Percentiles rank a stretch among this genome's conserved stretches.
phyloP scores from a whole-genome alignment of 2,113 vertebrate genomes.

The Rhynchopsitta pachyrhyncha region DNA sequence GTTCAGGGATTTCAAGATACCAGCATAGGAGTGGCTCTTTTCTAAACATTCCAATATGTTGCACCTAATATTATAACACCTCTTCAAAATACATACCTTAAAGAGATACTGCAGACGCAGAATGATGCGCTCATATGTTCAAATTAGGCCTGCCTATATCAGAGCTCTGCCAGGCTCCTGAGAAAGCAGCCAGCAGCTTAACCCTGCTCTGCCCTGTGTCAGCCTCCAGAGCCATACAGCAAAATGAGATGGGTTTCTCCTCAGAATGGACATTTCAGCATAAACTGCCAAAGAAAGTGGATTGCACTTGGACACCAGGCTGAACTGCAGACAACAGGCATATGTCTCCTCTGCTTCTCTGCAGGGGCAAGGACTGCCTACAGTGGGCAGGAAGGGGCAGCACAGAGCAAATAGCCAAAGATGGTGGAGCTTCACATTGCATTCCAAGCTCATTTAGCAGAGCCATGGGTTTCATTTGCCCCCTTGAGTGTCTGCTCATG shows the following conservation, averaged over 20 bases:
- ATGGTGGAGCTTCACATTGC: fast-evolving
- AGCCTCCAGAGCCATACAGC: not conserved
- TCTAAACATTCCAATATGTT: not conserved
- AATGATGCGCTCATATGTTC: not conserved
- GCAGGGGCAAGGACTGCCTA: not conserved
- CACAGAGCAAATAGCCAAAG: not conserved
- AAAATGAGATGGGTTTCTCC: not conserved
- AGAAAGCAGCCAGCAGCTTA: not conserved
- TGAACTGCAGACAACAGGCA: not conserved
- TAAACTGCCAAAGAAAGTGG: not conserved
- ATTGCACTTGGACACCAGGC: not conserved
- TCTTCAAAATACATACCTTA: not conserved
- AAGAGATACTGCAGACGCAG: not conserved
- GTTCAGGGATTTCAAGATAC: not conserved
- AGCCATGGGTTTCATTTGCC: not conserved
- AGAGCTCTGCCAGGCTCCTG: not conserved
- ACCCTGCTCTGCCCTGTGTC: not conserved
- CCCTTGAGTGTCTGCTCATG: not conserved
- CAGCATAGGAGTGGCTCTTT: not conserved
- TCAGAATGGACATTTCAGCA: not conserved
- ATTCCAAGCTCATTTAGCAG: fast-evolving
- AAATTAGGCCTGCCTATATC: not conserved
- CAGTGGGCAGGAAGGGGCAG: not conserved
- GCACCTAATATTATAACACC: not conserved
- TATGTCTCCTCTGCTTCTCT: fast-evolving